Evolutionary conservation across 1,140 invertebrate genomes (phyloP), one percentile per base, ranked within the genome.

Genomic region (Helicoverpa armigera): DNA sequence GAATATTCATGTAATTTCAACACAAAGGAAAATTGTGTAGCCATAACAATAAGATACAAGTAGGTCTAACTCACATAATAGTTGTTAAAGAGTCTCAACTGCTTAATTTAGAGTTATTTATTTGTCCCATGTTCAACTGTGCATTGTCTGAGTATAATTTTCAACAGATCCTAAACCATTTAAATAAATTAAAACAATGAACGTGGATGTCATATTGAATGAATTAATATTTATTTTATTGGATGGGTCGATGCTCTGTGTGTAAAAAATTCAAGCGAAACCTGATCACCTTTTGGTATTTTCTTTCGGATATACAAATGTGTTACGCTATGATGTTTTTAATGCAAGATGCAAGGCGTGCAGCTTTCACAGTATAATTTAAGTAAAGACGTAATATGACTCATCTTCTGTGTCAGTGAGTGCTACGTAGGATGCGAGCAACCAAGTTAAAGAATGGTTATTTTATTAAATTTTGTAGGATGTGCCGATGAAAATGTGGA

Each of bases 11-110:
- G 73, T 48, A 50, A 75, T 75, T 76, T 76, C 35, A 18, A 29
- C 13, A 69, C 63, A 67, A 78, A 35, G 23, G 63, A 51, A 78
- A 54, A 78, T 78, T 78, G 63, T 67, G 54, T 56, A 13, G 56
- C n/a, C 60, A 67, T 77, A 63, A 77, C 23, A 65, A 77, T 51
- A 53, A 65, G 29, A n/a, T 12, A 12, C 16, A 77, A 60, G 16
- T 74, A 60, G 35, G 35, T 74, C 51, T 50, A 69, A 69, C 35
- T 16, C 23, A 50, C 63, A 1, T 67, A 51, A 51, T 51, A 50
- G 48, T 69, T 51, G 48, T 35, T 63, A 63, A 63, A 31, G 14
- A 35, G 13, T 63, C 31, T 43, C 2, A 65, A 65, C 61, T 43
- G 48, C 23, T 43, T 65, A 65, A 48, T 43, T 35, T 35, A 3